Base-by-base conservation (phyloP, 1,140 invertebrate species). In the Drosophila punjabiensis region DNA sequence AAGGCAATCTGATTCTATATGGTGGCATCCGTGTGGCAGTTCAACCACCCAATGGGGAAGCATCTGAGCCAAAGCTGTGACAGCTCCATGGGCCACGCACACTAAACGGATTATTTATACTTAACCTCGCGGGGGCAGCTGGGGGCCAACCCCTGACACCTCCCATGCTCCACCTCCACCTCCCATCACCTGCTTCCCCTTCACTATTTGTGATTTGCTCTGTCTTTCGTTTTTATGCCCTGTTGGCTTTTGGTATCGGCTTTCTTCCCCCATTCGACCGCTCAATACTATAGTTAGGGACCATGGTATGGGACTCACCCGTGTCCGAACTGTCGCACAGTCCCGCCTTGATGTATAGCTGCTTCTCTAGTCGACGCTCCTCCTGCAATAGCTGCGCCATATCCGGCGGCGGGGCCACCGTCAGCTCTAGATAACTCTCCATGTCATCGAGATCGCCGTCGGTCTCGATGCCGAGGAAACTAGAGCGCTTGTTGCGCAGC, bases 381-480 rank as follows among this genome's bases (percentile, higher is more conserved):
- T 97, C 96, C 82, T 96, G 96, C 18, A 97, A 93, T 90, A 97
- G 95, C 28, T 95, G 95, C 28, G 95, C 96, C 93, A 97, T 96
- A 76, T 97, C 96, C 20, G 96, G 96, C n/a, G 97, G 96, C 74
- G 96, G 96, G 14, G 95, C 95, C 16, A 97, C 91, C 4, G 94
- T 95, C 10, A 96, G 89, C 79, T 96, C 95, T 30, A 96, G 93
- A 83, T 95, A 95, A 79, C 93, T 95, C 64, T 95, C 95, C 79
- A 97, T 95, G 78, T 92, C 91, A 59, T 96, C 95, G 43, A 96
- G 95, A 41, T 81, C 85, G 56, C 94, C 95, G 50, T 94, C 94
- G 65, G 96, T 96, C 83, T 97, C 96, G 75, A 98, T 96, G 37
- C 97, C 97, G 18, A 98, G 94, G 87, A 98, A 98, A 93, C 97